Percentiles rank a stretch among this genome's conserved stretches.
phyloP scores from a whole-genome alignment of 30 jellyfish, hydroid and myxozoan genomes.

The Chrysaora quinquecirrha region DNA sequence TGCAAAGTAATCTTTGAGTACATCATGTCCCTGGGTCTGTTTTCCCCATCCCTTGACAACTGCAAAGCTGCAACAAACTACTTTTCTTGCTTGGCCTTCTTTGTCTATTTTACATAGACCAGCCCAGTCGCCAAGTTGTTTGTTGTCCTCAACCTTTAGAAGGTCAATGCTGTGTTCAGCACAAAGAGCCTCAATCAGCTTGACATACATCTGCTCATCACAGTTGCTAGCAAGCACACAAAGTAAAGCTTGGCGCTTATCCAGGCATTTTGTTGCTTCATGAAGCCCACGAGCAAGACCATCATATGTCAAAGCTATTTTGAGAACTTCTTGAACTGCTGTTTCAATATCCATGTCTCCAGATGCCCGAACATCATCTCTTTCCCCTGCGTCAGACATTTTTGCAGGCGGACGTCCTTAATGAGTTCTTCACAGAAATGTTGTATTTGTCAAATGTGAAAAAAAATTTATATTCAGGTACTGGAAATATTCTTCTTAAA shows the following conservation, averaged over 20 bases:
- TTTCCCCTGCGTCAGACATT: conserved; percentile 97
- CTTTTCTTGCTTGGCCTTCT: conserved; percentile 95
- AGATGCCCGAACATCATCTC: conserved; percentile 90
- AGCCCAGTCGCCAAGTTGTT: conserved; percentile 96
- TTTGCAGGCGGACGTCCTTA: conserved; percentile 92
- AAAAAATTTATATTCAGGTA: too few species aligned
- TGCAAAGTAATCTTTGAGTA: conserved; percentile 79
- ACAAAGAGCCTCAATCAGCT: conserved; percentile 90
- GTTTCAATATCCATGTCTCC: conserved; percentile 94
- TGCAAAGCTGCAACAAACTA: conserved; percentile 97
- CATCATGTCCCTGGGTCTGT: conserved; percentile 90
- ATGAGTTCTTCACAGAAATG: too few species aligned
- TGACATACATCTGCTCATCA: conserved; percentile 92
- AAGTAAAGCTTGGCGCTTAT: conserved; percentile 89
- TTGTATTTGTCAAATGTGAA: too few species aligned
- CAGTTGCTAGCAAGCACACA: conserved; percentile 93
- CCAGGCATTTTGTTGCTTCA: conserved; percentile 81
- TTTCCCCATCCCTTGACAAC: conserved; percentile 96
- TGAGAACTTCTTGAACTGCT: conserved; percentile 91
- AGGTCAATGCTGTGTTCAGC: conserved; percentile 85
- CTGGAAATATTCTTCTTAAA: too few species aligned
- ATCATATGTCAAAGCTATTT: conserved; percentile 68
- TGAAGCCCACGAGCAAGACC: conserved; percentile 94
- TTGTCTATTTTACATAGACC: conserved; percentile 98
- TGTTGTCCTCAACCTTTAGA: conserved; percentile 94